Evolutionary conservation across 2,888 invertebrate species (phyloP), one percentile per base, ranked within the genome.

Genomic region (Eupeodes latifasciatus): DNA sequence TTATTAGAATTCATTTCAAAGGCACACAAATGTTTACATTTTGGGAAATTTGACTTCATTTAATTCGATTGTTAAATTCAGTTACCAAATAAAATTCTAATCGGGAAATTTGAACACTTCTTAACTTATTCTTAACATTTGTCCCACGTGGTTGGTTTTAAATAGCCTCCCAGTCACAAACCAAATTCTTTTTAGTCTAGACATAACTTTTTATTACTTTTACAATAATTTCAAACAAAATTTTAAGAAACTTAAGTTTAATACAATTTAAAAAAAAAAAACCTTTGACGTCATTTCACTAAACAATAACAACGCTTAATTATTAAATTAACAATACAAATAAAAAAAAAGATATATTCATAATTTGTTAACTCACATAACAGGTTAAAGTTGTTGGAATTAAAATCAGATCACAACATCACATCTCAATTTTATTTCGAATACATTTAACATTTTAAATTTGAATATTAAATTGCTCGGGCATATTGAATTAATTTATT

Each of bases 301-400:
- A 69, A 27, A 27, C 27, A 27, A 27, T 27, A 27, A 36, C 36
- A 67, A 16, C 12, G n/a, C 34, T 44, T 7, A 74, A 67, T 74
- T 57, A 34, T 51, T 66, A 44, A 66, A 53, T 34, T 34, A 40
- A 69, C 40, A 16, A 61, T 61, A 69, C 12, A 9, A 61, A 55
- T 36, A 47, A 61, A 64, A 69, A 51, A n/a, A 72, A 27, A 57
- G 62, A 53, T 5, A 16, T 69, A 69, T 71, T 71, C 19, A 71
- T 72, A 55, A 72, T 47, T 72, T 44, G 5, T 57, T 11, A 83
- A 84, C 87, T 84, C 76, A 87, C 84, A 83, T 36, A 84, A 87
- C 87, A 71, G 84, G 87, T 83, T 87, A 67, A 80, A 80, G 80
- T 77, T 84, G 47, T 77, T 84, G 47, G 44, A 34, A 71, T 83